Base-by-base conservation (phyloP, 2,113 vertebrate genomes). In the Scomber scombrus region DNA sequence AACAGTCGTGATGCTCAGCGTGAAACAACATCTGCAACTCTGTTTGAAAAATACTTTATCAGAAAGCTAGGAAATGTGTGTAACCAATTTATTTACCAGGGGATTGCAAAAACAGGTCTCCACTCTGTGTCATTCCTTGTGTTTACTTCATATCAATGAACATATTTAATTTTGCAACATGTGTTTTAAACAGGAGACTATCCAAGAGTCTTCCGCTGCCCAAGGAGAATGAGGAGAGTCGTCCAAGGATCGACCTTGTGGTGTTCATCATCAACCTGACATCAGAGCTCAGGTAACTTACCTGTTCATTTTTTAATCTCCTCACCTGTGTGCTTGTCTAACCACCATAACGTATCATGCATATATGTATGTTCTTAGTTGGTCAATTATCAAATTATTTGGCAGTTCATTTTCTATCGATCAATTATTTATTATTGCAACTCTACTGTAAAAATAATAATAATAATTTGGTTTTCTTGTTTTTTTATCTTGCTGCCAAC, bases 211-310 rank as follows among this genome's bases (percentile, higher is more conserved):
- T 96, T 3, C 95, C 95, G 56, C 87, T 95, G 31, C 94, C 94
- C 1, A 9, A 84, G 16, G 87, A 94, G 75, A 93, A 95, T 4
- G 88, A 93, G 9, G 89, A 93, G 31, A 84, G 57, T 21, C 94
- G 94, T 0, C 95, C 95, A 0, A 91, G 94, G 47, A 92, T 96
- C 29, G 95, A 96, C 80, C 88, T 96, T 46, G 91, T 95, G 46
- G 95, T 93, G 51, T 95, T 96, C 49, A 93, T 96, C 71, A 90
- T 95, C 54, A 89, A 94, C 70, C 91, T 96, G 52, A 82, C 85
- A 10, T 95, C 92, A 19, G 93, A 94, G 70, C 91, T 88, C 72
- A 94, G 94, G 94, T 95, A 84, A 23, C 10, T 52, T 7, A 12
- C 11, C 52, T 11, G 0, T 60, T 15, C 5, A 29, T 21, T 18